A percentile compares a stretch with the other conserved stretches of the same genome.
phyloP scores from a whole-genome alignment of 2,797 vertebrate genomes.

The Knipowitschia caucasica region DNA sequence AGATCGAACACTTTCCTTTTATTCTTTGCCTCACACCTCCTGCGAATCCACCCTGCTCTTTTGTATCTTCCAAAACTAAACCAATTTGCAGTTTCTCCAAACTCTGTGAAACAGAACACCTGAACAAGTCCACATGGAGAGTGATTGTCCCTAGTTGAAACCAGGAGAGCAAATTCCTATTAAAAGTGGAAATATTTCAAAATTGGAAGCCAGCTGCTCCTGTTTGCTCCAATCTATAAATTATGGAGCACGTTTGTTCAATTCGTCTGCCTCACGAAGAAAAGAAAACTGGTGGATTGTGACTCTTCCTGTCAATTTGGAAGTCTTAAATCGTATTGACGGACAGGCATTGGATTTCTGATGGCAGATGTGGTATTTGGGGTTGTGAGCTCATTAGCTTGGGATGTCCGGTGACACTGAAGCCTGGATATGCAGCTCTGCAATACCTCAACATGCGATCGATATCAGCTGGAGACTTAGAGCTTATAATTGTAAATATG shows the following conservation, averaged over 20 bases:
- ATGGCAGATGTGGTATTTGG: neutral
- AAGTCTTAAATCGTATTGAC: neutral
- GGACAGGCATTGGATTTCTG: neutral
- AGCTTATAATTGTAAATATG: neutral
- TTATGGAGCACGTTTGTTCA: constrained; percentile 16
- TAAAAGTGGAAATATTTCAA: constrained; percentile 16
- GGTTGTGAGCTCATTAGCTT: constrained; percentile 2
- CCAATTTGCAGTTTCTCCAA: neutral
- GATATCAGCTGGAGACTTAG: neutral
- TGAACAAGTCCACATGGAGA: constrained; percentile 12
- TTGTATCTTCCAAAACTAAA: constrained; percentile 4
- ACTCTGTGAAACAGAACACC: constrained; percentile 7
- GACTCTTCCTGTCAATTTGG: neutral
- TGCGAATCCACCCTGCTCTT: constrained; percentile 4
- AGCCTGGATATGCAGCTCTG: neutral
- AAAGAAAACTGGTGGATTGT: neutral
- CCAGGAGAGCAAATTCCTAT: constrained; percentile 17
- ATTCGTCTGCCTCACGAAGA: neutral
- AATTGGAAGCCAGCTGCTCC: constrained; percentile 1
- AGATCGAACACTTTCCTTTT: neutral
- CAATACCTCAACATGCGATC: neutral
- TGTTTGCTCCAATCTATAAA: constrained; percentile 21
- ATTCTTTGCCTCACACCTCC: neutral
- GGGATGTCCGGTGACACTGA: neutral
- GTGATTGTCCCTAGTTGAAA: neutral